These are phyloP conservation scores for Drosophila infuscata DNA, from an alignment of 2,888 invertebrate species.

Conservation along the genomic window DNA sequence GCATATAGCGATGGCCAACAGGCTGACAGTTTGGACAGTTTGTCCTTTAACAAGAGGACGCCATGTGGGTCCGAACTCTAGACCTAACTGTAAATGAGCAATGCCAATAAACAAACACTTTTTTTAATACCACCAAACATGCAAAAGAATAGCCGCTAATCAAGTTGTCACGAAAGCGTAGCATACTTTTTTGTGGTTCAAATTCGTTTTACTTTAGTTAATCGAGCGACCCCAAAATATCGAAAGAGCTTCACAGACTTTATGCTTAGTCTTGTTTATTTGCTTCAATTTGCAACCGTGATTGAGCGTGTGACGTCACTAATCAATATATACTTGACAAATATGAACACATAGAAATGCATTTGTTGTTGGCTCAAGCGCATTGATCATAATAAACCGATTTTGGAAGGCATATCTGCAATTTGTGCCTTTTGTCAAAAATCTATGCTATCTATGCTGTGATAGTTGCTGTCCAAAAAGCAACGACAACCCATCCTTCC, in stretches of 20 bases:
- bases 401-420: conserved; percentile 45
- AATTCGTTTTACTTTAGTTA: background rate
- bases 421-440: conserved; percentile 55
- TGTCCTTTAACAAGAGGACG: conserved; percentile 13
- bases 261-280: background rate
- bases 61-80: background rate
- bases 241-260: background rate
- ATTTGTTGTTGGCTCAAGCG: conserved; percentile 9
- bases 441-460: conserved; percentile 21
- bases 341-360: conserved; percentile 3
- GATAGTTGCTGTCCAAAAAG: conserved; percentile 45
- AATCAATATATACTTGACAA: background rate
- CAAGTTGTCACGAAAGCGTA: conserved; percentile 19
- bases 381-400: conserved; percentile 46
- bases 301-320: background rate
- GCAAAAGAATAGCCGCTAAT: conserved; percentile 29
- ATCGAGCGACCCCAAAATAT: background rate
- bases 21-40: conserved; percentile 52
- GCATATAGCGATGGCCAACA: conserved; percentile 45
- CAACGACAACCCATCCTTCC: conserved; percentile 26
- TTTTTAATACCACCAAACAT: conserved; percentile 11
- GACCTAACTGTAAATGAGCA: conserved; percentile 30
- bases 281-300: background rate
- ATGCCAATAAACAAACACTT: conserved; percentile 38
- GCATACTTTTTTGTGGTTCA: conserved; percentile 34